Percentiles rank a stretch among this genome's conserved stretches.
phyloP scores from a whole-genome alignment of 2,888 invertebrate genomes.

The Chymomyza procnemis region DNA sequence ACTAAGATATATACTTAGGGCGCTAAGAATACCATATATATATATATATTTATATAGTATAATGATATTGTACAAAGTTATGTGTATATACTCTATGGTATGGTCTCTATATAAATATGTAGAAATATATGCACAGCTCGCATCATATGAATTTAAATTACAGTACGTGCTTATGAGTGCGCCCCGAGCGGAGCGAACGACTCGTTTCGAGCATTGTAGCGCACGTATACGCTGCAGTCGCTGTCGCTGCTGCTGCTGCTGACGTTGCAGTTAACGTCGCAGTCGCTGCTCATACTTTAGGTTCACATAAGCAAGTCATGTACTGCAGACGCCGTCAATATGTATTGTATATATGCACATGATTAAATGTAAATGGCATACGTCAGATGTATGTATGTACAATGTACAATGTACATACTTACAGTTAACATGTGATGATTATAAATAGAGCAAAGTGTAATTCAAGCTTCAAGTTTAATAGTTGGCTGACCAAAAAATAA shows the following conservation, averaged over 20 bases:
- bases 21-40: constrained; percentile 6
- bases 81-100: not conserved
- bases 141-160: constrained; percentile 69
- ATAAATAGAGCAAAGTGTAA: constrained; percentile 7
- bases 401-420: too few relatives aligned
- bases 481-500: not conserved
- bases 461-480: not conserved
- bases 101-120: not conserved
- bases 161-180: constrained; percentile 59
- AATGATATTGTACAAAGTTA: not conserved
- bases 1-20: not conserved
- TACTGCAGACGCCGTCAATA: not conserved
- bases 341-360: not conserved
- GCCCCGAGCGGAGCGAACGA: constrained; percentile 8
- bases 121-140: constrained; percentile 30
- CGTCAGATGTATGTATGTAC: not conserved
- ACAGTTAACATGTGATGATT: not conserved
- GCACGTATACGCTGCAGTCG: constrained; percentile 47
- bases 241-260: not conserved
- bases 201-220: constrained; percentile 26
- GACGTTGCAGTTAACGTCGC: constrained; percentile 2
- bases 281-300: not conserved
- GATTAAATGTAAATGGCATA: not conserved
- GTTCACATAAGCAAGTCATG: not conserved
- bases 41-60: constrained; percentile 19